Evolutionary conservation across 2,888 invertebrate genomes (phyloP).

Genomic region (Cacoxenus indagator): DNA sequence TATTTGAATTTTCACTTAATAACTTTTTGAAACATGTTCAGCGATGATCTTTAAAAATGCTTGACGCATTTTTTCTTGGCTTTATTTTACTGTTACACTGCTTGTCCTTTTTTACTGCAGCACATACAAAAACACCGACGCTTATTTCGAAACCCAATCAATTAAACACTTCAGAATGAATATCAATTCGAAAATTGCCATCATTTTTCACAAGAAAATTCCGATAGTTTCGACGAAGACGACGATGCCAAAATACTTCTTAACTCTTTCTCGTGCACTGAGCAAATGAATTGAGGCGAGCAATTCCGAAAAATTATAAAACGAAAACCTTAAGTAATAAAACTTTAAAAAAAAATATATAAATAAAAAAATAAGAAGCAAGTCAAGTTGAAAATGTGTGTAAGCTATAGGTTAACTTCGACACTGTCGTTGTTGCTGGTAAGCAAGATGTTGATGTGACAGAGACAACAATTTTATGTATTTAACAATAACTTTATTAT

Average conservation of each 20-base stretch:
- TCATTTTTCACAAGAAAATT: not conserved
- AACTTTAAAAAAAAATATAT: not conserved
- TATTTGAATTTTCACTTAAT: too few species aligned
- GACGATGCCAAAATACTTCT: conserved; percentile 43
- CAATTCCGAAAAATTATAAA: not conserved
- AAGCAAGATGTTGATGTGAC: not conserved
- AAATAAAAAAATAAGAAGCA: not conserved
- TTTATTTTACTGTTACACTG: not conserved
- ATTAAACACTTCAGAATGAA: not conserved
- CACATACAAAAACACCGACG: not conserved
- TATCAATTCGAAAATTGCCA: not conserved
- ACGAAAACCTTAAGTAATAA: not conserved
- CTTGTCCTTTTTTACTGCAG: not conserved
- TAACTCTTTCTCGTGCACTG: conserved; percentile 50
- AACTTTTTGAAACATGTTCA: too few species aligned
- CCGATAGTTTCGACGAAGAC: too few species aligned
- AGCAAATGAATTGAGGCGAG: conserved; percentile 38
- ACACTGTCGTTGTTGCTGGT: not conserved
- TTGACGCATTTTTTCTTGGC: too few species aligned
- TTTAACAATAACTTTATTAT: conserved; percentile 8
- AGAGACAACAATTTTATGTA: conserved; percentile 11
- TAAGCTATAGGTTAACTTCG: conserved; percentile 18
- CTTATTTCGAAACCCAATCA: not conserved
- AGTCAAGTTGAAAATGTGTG: not conserved
- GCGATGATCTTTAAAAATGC: too few species aligned